phyloP scores from a whole-genome alignment of 1,140 invertebrate genomes.

The Drosophila burlai region DNA sequence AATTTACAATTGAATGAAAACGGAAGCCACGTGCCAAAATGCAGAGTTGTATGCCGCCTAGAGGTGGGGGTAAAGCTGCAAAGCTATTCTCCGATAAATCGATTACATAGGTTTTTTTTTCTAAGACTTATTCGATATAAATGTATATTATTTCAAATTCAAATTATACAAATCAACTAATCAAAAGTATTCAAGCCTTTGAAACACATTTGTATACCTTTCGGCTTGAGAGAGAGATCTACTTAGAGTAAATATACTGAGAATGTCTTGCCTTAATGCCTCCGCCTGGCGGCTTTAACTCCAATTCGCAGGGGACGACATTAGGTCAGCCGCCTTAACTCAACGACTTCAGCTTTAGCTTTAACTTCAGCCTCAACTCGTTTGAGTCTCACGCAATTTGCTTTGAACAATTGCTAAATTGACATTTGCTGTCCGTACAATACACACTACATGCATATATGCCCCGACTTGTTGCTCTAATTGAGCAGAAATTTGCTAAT shows the following conservation, averaged over 20 bases:
- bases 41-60: background rate
- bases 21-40: background rate
- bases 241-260: background rate
- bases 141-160: too few relatives aligned
- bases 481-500: slow-evolving; percentile 20
- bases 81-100: background rate
- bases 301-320: slow-evolving; percentile 11
- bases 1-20: background rate
- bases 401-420: slow-evolving; percentile 66
- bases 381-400: slow-evolving; percentile 70
- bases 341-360: slow-evolving; percentile 10
- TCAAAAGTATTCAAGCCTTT: background rate
- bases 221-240: background rate
- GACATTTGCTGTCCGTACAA: slow-evolving; percentile 33
- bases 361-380: slow-evolving; percentile 15
- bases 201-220: background rate
- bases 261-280: too few relatives aligned
- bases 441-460: background rate
- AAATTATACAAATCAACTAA: background rate
- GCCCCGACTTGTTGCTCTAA: slow-evolving; percentile 36
- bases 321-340: slow-evolving; percentile 33
- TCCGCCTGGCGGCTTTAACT: background rate
- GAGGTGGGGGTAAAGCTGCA: background rate
- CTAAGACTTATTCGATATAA: background rate
- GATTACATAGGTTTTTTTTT: background rate